Base-by-base conservation (phyloP, 1,140 invertebrate species). In the Hypsibius dujardini region DNA sequence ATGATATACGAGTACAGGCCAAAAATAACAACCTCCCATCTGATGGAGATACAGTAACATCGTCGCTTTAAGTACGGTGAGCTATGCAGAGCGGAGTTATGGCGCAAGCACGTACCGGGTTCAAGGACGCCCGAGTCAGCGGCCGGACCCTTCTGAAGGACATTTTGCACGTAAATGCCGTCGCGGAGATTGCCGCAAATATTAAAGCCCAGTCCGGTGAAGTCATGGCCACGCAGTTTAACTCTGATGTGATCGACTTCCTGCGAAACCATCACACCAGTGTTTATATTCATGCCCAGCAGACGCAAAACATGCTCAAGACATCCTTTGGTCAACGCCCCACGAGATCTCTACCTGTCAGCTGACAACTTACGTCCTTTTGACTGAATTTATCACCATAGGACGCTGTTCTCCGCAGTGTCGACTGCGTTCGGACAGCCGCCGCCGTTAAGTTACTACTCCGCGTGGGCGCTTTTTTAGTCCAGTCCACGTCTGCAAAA, bases 191-290 rank as follows among this genome's bases (percentile, higher is more conserved):
- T 91, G 1, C 90, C 91, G 70, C 85, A 87, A 62, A 92, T 87
- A 76, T 89, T 88, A 79, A 93, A 89, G n/a, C 90, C 90, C 0
- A 94, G 82, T 0, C 91, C 90, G 1, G 90, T 90, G 80, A 92
- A 91, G 79, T 92, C 90, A 60, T 87, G 85, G 28, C 70, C 72
- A n/a, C 70, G 50, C 42, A 74, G 46, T 42, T 74, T 73, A 15
- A 74, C 74, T 56, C n/a, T 56, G 7, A 56, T n/a, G 50, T n/a
- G 50, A 56, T 56, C 50, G n/a, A 12, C 50, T 56, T 56, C 7
- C 50, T 56, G 7, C 7, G 7, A 56, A 56, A 56, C 50, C n/a
- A n/a, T n/a, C 7, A 56, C n/a, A 56, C n/a, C 50, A 7, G 50
- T 56, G 7, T 56, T 56, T 56, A 56, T 7, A 12, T 56, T 56